Evolutionary conservation across 30 jellyfish, hydroid and myxozoan species (phyloP).

Genomic region (Pelagia noctiluca): DNA sequence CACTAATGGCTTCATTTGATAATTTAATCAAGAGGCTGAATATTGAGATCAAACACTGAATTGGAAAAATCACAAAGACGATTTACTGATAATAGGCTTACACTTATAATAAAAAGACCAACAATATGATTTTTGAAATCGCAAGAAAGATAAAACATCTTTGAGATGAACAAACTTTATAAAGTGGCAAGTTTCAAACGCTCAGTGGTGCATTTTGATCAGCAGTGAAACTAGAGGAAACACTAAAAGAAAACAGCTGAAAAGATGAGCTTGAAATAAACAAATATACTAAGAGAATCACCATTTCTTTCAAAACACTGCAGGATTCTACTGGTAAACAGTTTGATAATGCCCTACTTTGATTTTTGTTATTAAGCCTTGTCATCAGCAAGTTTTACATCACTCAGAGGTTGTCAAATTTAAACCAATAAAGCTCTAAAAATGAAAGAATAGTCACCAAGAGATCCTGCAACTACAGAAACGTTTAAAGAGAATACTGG

Average conservation of each 20-base stretch:
- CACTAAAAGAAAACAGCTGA: slow-evolving; percentile 44
- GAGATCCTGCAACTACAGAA: not conserved
- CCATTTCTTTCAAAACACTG: slow-evolving; percentile 29
- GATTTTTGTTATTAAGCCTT: not conserved
- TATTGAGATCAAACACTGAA: slow-evolving; percentile 7
- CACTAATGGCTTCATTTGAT: too few relatives aligned
- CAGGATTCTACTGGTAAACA: slow-evolving; percentile 22
- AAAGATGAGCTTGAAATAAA: slow-evolving; percentile 22
- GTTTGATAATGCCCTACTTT: slow-evolving; percentile 21
- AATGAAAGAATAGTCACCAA: not conserved
- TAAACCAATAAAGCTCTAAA: not conserved
- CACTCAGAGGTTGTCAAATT: not conserved
- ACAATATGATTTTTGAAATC: slow-evolving; percentile 32
- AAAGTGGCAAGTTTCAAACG: slow-evolving; percentile 43
- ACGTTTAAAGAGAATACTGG: not conserved
- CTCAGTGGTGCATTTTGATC: slow-evolving; percentile 43
- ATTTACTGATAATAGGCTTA: slow-evolving; percentile 40
- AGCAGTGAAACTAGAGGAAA: slow-evolving; percentile 40
- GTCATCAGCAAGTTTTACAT: slow-evolving; percentile 3
- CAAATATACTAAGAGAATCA: slow-evolving; percentile 29
- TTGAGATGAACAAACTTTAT: slow-evolving; percentile 25
- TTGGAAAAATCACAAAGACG: slow-evolving; percentile 32
- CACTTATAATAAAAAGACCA: slow-evolving; percentile 41
- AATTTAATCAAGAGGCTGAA: too few relatives aligned
- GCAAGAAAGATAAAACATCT: slow-evolving; percentile 26